These are phyloP conservation scores for Malaclemys terrapin DNA, from an alignment of 2,113 vertebrate genomes.

Conservation along the genomic window DNA sequence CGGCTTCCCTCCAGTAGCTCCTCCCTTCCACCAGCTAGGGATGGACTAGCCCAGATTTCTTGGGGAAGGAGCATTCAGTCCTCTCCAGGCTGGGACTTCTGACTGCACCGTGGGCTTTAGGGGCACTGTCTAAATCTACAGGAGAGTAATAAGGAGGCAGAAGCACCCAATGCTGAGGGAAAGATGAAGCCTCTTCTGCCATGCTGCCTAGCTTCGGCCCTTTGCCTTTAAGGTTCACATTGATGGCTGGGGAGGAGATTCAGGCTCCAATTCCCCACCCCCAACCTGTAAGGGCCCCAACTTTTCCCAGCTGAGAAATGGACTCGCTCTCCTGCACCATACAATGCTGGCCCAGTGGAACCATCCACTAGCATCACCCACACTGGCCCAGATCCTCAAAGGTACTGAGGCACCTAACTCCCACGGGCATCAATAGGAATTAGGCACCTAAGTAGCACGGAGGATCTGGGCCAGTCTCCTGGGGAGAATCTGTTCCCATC, in stretches of 20 bases:
- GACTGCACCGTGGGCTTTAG: not conserved
- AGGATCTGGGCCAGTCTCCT: not conserved
- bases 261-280: not conserved
- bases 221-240: not conserved
- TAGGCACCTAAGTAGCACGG: not conserved
- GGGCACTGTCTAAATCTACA: not conserved
- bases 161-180: not conserved
- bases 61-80: not conserved
- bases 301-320: not conserved
- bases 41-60: not conserved
- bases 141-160: not conserved
- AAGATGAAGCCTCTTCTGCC: not conserved
- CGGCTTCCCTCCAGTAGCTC: not conserved
- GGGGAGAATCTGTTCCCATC: not conserved
- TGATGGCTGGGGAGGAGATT: not conserved
- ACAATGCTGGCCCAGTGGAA: not conserved
- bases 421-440: not conserved
- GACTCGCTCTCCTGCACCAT: not conserved
- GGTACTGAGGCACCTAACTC: not conserved
- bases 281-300: not conserved
- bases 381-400: not conserved
- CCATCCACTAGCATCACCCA: not conserved
- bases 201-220: not conserved
- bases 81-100: not conserved
- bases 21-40: not conserved